These are phyloP conservation scores for Peromyscus leucopus DNA, from an alignment of 2,113 vertebrate species.

Conservation along the genomic window DNA sequence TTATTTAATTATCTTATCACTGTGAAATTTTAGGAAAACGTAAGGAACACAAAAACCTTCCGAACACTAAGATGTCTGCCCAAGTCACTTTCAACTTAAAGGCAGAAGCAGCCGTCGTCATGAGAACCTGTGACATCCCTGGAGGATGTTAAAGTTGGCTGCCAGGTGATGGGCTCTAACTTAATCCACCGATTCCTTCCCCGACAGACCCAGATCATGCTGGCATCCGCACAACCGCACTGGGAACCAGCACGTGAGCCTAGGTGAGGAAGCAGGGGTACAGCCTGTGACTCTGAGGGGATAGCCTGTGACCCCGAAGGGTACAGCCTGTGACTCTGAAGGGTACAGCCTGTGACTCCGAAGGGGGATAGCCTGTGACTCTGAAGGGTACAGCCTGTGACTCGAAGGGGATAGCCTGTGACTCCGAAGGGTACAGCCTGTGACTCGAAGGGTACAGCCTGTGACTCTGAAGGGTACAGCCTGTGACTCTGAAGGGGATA, in stretches of 20 bases:
- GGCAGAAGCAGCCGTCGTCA: background rate
- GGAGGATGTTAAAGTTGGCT: background rate
- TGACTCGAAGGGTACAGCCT: no score
- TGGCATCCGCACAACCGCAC: fast-evolving
- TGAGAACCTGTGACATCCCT: background rate
- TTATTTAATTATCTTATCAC: background rate
- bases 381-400: no score
- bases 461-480: no score
- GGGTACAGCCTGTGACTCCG: no score
- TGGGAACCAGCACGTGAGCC: background rate
- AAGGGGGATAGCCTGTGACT: no score
- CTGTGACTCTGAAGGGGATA: no score
- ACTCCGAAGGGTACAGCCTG: no score
- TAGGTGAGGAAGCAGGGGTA: no score
- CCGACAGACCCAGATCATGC: no score
- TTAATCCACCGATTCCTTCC: background rate
- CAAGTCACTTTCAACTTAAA: background rate
- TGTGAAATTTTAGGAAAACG: background rate
- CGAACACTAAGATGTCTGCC: background rate
- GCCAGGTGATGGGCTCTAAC: background rate
- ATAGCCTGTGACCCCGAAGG: background rate
- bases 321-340: no score
- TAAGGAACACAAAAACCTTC: background rate
- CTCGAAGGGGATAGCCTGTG: no score
- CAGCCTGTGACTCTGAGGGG: no score